Conservation (phyloP, 2,113 vertebrate species). For the Emydura subglobosa region DNA sequence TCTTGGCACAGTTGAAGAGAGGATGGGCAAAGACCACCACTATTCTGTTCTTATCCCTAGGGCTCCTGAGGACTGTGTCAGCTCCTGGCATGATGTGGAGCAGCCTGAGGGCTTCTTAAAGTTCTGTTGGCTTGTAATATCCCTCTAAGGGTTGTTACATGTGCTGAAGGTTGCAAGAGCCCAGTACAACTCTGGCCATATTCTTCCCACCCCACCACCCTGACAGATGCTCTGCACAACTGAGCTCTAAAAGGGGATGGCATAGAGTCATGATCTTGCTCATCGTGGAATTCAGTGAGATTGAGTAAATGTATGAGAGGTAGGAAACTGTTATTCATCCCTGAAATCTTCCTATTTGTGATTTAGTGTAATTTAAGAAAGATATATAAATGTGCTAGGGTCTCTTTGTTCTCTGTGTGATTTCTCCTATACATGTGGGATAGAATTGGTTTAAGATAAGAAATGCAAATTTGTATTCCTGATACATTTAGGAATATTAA, state of each 20-base stretch:
- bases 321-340: neutral
- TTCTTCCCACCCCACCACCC: neutral
- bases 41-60: neutral
- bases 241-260: neutral
- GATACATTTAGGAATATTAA: neutral
- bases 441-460: neutral
- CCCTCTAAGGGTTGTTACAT: no score
- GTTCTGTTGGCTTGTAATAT: no score
- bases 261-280: neutral
- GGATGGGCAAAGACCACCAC: neutral
- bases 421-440: neutral
- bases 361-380: neutral
- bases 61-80: no score
- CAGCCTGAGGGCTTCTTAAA: no score
- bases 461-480: accelerated
- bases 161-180: no score
- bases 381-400: neutral
- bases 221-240: neutral
- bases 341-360: neutral
- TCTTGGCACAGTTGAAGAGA: neutral
- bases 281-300: neutral
- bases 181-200: no score
- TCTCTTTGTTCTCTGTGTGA: neutral
- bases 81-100: no score
- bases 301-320: neutral